Percentiles rank a stretch among this genome's conserved stretches.
These are phyloP conservation scores for Chamaea fasciata DNA, from an alignment of 2,113 vertebrate genomes.

Conservation along the genomic window DNA sequence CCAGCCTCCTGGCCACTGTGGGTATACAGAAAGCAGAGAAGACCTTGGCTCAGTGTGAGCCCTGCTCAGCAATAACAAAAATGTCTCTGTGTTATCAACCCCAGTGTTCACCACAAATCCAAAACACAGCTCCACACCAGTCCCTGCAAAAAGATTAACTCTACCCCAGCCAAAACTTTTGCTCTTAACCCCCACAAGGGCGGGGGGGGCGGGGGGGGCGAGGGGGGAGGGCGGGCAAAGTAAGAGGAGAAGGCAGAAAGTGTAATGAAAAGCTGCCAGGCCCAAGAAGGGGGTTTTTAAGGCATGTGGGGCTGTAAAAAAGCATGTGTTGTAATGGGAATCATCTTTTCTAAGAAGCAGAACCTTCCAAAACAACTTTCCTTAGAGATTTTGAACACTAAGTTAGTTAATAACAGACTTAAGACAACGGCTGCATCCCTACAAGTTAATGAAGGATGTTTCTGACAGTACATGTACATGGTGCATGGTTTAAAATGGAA, in stretches of 20 bases:
- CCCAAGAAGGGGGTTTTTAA: background rate
- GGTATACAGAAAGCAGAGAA: accelerated
- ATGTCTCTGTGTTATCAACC: background rate
- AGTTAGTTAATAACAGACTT: background rate
- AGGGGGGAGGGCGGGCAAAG: background rate
- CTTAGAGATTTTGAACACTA: background rate
- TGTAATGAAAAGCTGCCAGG: background rate
- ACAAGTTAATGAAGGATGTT: background rate
- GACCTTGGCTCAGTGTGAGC: background rate
- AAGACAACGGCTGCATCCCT: background rate
- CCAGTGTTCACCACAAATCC: background rate
- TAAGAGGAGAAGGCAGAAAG: background rate
- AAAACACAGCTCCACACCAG: background rate
- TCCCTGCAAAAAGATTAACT: background rate
- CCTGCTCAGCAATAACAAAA: background rate
- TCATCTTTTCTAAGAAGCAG: background rate
- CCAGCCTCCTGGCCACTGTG: background rate
- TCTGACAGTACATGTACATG: background rate
- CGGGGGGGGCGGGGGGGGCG: too few relatives aligned
- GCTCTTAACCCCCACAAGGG: background rate
- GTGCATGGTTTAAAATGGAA: background rate
- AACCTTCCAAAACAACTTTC: background rate
- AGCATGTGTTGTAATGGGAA: background rate
- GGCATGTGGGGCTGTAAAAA: background rate
- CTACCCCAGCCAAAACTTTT: background rate